Conservation (phyloP, 2,113 vertebrate genomes). For the Capricornis sumatraensis region DNA sequence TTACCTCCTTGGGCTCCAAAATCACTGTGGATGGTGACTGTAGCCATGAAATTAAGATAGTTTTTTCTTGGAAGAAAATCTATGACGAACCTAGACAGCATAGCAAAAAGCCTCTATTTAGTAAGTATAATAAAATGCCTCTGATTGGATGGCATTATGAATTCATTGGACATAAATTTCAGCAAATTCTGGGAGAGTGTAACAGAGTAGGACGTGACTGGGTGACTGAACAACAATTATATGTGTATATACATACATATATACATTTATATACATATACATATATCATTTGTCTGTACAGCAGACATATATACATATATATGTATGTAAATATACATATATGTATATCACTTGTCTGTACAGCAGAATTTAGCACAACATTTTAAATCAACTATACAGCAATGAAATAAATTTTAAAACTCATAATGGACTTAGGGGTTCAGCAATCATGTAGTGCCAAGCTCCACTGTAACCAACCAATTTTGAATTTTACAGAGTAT, state of each 20-base stretch:
- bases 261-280: not conserved
- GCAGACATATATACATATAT: accelerated
- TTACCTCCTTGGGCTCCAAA: not conserved
- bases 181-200: not conserved
- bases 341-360: not conserved
- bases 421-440: not conserved
- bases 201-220: not conserved
- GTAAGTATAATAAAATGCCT: not conserved
- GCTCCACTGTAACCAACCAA: not conserved
- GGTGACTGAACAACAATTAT: not conserved
- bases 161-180: not conserved
- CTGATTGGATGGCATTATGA: not conserved
- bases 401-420: not conserved
- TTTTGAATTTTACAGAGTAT: not conserved
- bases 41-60: not conserved
- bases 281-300: not conserved
- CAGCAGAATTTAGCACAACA: not conserved
- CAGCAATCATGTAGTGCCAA: not conserved
- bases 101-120: not conserved
- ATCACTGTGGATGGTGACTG: not conserved
- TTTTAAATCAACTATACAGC: not conserved
- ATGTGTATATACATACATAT: not conserved
- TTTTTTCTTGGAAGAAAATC: not conserved
- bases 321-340: not conserved
- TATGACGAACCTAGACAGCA: not conserved